phyloP scores from a whole-genome alignment of 2,797 vertebrate genomes.

The Ctenopoma kingsleyae region DNA sequence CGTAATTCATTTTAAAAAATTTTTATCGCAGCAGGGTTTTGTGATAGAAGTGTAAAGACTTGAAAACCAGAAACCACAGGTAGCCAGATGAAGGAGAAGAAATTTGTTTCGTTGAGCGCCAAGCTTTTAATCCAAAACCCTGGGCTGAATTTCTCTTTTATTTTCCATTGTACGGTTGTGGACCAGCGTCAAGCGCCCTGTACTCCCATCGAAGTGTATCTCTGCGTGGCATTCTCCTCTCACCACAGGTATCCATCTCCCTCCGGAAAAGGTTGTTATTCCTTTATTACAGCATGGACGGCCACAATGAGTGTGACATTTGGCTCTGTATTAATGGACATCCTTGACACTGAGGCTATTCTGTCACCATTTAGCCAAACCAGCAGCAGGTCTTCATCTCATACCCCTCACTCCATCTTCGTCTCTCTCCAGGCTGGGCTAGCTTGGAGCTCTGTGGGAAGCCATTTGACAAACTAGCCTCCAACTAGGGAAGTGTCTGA shows the following conservation, averaged over 20 bases:
- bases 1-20: too few species aligned
- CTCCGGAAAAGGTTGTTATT: conserved; percentile 70
- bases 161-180: conserved; percentile 49
- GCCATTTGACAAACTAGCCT: conserved; percentile 89
- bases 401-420: conserved; percentile 78
- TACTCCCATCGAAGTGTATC: conserved; percentile 68
- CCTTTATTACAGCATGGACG: conserved; percentile 65
- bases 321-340: conserved; percentile 78
- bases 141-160: conserved; percentile 82
- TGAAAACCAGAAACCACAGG: conserved; percentile 88
- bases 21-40: conserved; percentile 58
- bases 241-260: conserved; percentile 86
- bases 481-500: conserved; percentile 90
- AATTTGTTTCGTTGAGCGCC: conserved; percentile 82
- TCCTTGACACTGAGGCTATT: conserved; percentile 70
- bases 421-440: conserved; percentile 73
- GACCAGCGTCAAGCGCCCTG: conserved; percentile 50
- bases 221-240: conserved; percentile 74
- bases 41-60: conserved; percentile 80
- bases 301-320: conserved; percentile 61
- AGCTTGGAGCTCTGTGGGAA: conserved; percentile 90
- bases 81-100: conserved; percentile 85
- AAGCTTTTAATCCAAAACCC: conserved; percentile 86
- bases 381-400: conserved; percentile 63
- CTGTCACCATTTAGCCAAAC: conserved; percentile 67